Conservation (phyloP, 2,888 invertebrate genomes). For the Athalia rosae region DNA sequence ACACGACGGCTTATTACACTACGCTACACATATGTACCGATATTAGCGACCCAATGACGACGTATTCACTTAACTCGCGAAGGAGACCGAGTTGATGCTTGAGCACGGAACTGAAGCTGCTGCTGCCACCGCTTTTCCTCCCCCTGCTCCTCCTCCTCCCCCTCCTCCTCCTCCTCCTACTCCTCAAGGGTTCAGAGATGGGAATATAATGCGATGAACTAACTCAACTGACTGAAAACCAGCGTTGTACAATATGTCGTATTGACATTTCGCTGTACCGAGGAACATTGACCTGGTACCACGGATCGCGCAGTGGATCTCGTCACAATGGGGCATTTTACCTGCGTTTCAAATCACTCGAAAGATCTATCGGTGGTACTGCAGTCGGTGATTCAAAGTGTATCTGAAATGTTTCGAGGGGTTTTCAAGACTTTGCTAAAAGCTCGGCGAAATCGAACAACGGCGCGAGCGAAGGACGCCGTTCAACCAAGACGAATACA, state of each 20-base stretch:
- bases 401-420: no score
- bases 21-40: constrained; percentile 29
- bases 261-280: constrained; percentile 29
- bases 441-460: no score
- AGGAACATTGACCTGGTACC: neutral
- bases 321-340: no score
- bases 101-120: neutral
- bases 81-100: neutral
- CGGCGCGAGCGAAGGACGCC: no score
- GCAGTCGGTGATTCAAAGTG: no score
- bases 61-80: constrained; percentile 11
- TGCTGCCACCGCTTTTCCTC: no score
- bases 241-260: neutral
- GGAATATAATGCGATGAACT: constrained; percentile 5
- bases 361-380: no score
- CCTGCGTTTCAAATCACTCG: no score
- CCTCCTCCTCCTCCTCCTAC: no score
- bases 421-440: no score
- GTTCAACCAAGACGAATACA: no score
- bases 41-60: constrained; percentile 3
- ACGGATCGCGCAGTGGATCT: neutral
- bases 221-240: constrained; percentile 20
- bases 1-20: constrained; percentile 41
- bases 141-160: no score
- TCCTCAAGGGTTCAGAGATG: neutral